Conservation (phyloP, 23 tunicate genomes). For the Ascidia mentula region DNA sequence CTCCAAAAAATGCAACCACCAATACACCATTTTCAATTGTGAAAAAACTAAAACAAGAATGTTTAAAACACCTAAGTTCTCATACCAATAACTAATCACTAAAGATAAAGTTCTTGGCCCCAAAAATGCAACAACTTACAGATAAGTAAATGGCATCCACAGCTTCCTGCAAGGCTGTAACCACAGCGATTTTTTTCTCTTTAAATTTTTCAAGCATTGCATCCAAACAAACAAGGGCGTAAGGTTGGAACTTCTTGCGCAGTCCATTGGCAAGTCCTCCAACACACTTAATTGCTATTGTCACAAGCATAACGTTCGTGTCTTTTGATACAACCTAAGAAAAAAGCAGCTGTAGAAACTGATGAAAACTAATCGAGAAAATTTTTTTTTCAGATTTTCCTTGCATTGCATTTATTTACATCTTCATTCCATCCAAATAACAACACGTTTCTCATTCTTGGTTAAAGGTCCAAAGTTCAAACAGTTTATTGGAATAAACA, state of each 20-base stretch:
- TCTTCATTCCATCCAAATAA: too few relatives aligned
- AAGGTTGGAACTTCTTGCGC: slow-evolving; percentile 92
- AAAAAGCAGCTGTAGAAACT: not conserved
- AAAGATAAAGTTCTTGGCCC: too few relatives aligned
- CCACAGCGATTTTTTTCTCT: slow-evolving; percentile 87
- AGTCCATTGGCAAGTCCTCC: slow-evolving; percentile 82
- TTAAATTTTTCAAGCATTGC: slow-evolving; percentile 86
- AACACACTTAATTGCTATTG: slow-evolving; percentile 80
- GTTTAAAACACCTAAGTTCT: too few relatives aligned
- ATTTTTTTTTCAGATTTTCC: too few relatives aligned
- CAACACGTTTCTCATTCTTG: not conserved
- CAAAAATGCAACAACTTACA: slow-evolving; percentile 42
- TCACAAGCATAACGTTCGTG: slow-evolving; percentile 89
- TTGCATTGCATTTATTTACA: too few relatives aligned
- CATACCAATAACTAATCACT: too few relatives aligned
- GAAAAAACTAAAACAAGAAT: too few relatives aligned
- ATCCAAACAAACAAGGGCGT: slow-evolving; percentile 56
- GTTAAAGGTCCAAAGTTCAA: too few relatives aligned
- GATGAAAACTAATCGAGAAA: not conserved
- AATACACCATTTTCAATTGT: too few relatives aligned
- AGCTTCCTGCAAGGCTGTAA: slow-evolving; percentile 81
- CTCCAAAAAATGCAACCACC: too few relatives aligned
- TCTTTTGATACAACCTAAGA: slow-evolving; percentile 82
- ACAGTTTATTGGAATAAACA: too few relatives aligned
- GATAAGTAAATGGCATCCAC: slow-evolving; percentile 68